Evolutionary conservation across 2,113 vertebrate genomes (phyloP), one percentile per base, ranked within the genome.

Genomic region (Agapornis roseicollis): DNA sequence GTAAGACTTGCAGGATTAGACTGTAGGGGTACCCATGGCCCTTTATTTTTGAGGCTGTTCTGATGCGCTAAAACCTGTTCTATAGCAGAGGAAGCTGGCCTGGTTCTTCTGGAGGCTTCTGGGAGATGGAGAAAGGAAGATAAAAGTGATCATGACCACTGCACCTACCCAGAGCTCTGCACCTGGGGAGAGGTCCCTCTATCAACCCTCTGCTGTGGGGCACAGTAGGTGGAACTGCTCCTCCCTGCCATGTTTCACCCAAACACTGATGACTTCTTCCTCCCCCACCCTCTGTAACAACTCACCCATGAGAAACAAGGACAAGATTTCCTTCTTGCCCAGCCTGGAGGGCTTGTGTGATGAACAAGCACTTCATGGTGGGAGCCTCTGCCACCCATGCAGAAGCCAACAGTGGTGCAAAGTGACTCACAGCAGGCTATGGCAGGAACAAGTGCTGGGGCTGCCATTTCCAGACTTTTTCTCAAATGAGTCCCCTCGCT

Each of bases 381-480:
- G 28, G 22, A 56, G 14, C 19, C 17, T 35, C 17, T 14, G 19
- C 39, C 1, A 9, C 20, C 52, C 6, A 9, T 10, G 65, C 44
- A 49, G 69, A 33, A 52, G 13, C 35, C 1, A 0, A 6, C 2
- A 64, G 25, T 0, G 0, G 37, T 23, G 11, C 1, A 1, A 39
- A 79, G 44, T 3, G 15, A 46, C 53, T 24, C 6, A 0, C 46
- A 27, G 33, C 5, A 83, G 49, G 6, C 46, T 39, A 2, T 18
- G 33, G 17, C 33, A 27, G 52, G 47, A 80, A 53, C 11, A 16
- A 70, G 33, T 1, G 1, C 22, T 3, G 25, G 53, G 44, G 13
- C n/a, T 78, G 73, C 28, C 41, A 50, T 66, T 74, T 56, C 31
- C 55, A 74, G 44, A 33, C 13, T 65, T 80, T 31, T 50, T 56